Evolutionary conservation across 2,888 invertebrate genomes (phyloP), one percentile per base, ranked within the genome.

Genomic region (Falcaria lacertinaria): DNA sequence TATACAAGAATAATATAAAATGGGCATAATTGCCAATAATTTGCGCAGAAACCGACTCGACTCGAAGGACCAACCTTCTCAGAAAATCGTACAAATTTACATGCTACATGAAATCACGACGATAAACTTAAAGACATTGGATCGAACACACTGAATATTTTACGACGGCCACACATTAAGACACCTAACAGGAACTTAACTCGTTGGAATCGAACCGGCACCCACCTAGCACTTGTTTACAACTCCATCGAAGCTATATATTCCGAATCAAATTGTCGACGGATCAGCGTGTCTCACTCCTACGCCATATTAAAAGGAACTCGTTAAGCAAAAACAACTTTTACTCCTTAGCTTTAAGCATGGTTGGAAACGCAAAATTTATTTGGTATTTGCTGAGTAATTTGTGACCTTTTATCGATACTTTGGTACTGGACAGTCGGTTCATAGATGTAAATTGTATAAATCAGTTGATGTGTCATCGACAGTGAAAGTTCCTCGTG

Each of bases 261-360:
- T 86, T 85, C 63, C 64, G 69, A 74, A 80, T 83, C 80, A 80
- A 85, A 86, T 83, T 80, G 84, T 83, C 80, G 72, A 75, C 69
- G 74, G 76, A 80, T 84, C 84, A 83, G 74, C 83, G 69, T 80
- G 83, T 82, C 57, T 52, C 52, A 73, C 83, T 69, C 84, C 83
- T 75, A 86, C 87, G 79, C 80, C 52, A 42, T 37, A 56, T 61
- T 54, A 14, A 19, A 35, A 28, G 11, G 39, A 16, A 33, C 3
- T 6, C n/a, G 14, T 22, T 28, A 50, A 22, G 1, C 43, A 2
- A 76, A 65, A 58, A 47, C 54, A 7, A 52, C 69, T 57, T 53
- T 80, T 72, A 52, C 1, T 0, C 0, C 0, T 15, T 3, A 0
- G 0, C 0, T 0, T 33, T 72, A 74, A 54, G 43, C 52, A 54